Evolutionary conservation across 2,888 invertebrate species (phyloP).

Genomic region (Trichogramma dendrolimi): DNA sequence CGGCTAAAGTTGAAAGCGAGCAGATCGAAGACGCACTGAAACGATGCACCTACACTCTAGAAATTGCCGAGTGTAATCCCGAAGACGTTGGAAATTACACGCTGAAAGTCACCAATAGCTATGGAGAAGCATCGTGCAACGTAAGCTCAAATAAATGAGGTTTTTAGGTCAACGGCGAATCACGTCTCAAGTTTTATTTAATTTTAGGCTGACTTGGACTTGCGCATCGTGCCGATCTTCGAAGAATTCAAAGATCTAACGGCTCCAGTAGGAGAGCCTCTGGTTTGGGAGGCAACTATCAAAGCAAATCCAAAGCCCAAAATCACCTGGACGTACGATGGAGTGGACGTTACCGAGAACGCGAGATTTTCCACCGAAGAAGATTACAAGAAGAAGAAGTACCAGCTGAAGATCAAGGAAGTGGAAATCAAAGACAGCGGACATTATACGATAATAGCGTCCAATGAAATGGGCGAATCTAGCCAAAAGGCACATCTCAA

Average conservation of each 20-base stretch:
- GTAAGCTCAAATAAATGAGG: constrained; percentile 46
- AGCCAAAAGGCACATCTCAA: constrained; percentile 65
- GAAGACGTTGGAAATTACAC: constrained; percentile 80
- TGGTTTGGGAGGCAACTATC: constrained; percentile 75
- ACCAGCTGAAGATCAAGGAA: constrained; percentile 69
- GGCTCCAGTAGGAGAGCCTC: constrained; percentile 72
- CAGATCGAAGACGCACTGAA: constrained; percentile 72
- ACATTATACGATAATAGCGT: constrained; percentile 72
- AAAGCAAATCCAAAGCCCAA: constrained; percentile 87
- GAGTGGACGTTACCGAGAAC: constrained; percentile 59
- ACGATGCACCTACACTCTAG: constrained; percentile 75
- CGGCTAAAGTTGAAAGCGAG: constrained; percentile 62
- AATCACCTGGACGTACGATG: constrained; percentile 75
- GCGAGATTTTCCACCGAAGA: constrained; percentile 60
- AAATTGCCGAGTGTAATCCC: constrained; percentile 65
- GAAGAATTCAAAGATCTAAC: constrained; percentile 70
- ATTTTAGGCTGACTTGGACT: constrained; percentile 65
- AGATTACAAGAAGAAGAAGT: constrained; percentile 62
- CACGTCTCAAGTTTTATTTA: background rate
- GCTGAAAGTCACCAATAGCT: constrained; percentile 74
- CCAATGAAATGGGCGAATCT: constrained; percentile 72
- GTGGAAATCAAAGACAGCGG: constrained; percentile 72
- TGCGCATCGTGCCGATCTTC: constrained; percentile 75
- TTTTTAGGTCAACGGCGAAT: constrained; percentile 4
- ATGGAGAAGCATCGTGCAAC: constrained; percentile 69